Evolutionary conservation across 2,113 vertebrate species (phyloP).

Genomic region (Procavia capensis): DNA sequence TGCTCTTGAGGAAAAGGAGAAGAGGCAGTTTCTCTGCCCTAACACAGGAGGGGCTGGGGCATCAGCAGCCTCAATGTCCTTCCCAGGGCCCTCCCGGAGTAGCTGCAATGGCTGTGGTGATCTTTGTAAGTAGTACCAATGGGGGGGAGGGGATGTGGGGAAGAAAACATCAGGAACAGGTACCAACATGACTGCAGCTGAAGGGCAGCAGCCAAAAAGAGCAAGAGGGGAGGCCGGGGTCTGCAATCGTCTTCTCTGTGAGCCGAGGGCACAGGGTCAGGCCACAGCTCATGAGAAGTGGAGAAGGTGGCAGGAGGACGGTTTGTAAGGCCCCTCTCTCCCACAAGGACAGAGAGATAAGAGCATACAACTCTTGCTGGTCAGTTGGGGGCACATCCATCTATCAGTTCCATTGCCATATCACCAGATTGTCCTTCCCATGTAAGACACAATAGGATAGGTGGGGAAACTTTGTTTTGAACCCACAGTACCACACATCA

Average conservation of each 20-base stretch:
- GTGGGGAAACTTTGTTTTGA: not conserved
- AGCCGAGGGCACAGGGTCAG: not conserved
- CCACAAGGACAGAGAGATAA: not conserved
- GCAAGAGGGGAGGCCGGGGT: not conserved
- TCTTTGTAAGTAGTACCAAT: not conserved
- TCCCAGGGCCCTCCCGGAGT: not conserved
- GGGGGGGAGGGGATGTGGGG: not conserved
- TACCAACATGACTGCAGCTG: not conserved
- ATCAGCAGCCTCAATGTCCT: not conserved
- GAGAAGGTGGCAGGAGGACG: not conserved
- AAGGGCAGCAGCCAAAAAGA: not conserved
- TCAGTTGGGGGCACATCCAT: not conserved
- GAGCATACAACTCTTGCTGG: not conserved
- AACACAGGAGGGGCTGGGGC: fast-evolving
- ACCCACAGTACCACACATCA: not conserved
- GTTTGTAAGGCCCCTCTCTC: not conserved
- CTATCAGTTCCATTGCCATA: not conserved
- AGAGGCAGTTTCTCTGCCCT: not conserved
- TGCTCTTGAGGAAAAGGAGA: not conserved
- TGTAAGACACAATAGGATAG: no score
- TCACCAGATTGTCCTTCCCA: not conserved
- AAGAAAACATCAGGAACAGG: not conserved
- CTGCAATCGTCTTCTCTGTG: not conserved
- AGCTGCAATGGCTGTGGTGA: not conserved
- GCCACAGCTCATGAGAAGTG: not conserved